These are phyloP conservation scores for rabbit (Oryctolagus cuniculus) DNA, from an alignment of 2,113 vertebrate genomes.

Conservation along the genomic window DNA sequence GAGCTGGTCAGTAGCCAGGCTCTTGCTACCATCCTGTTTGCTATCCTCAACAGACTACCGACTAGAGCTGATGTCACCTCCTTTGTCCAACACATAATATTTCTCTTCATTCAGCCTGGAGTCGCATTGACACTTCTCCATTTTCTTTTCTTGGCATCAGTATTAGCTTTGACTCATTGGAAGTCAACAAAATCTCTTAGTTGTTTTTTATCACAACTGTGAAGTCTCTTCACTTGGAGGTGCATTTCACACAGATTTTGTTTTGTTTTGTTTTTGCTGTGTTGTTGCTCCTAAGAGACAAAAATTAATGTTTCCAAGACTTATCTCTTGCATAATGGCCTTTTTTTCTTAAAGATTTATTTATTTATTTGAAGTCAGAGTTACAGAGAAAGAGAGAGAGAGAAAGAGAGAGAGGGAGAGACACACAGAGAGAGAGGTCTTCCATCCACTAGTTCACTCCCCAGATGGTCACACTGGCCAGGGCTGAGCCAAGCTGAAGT, in stretches of 20 bases:
- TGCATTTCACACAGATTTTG: neutral
- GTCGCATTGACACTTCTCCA: neutral
- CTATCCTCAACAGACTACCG: neutral
- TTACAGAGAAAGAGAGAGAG: too few species aligned
- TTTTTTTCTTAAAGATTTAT: too few species aligned
- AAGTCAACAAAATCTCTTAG: neutral
- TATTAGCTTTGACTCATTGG: neutral
- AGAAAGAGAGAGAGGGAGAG: too few species aligned
- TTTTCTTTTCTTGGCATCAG: neutral
- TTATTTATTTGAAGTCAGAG: too few species aligned
- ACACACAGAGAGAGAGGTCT: too few species aligned
- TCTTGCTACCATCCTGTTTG: neutral
- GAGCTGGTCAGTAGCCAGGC: neutral
- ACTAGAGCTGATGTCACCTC: neutral
- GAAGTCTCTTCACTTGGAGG: neutral
- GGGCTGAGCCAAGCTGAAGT: too few species aligned
- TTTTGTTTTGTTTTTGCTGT: constrained; percentile 35
- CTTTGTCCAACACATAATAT: neutral
- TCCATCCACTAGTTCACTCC: too few species aligned
- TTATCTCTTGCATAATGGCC: neutral
- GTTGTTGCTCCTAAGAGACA: neutral
- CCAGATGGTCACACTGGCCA: too few species aligned
- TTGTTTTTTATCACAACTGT: neutral
- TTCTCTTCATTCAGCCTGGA: constrained; percentile 25
- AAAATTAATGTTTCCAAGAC: constrained; percentile 9